These are phyloP conservation scores for Cephalopachus bancanus DNA, from an alignment of 2,797 vertebrate genomes.

Conservation along the genomic window DNA sequence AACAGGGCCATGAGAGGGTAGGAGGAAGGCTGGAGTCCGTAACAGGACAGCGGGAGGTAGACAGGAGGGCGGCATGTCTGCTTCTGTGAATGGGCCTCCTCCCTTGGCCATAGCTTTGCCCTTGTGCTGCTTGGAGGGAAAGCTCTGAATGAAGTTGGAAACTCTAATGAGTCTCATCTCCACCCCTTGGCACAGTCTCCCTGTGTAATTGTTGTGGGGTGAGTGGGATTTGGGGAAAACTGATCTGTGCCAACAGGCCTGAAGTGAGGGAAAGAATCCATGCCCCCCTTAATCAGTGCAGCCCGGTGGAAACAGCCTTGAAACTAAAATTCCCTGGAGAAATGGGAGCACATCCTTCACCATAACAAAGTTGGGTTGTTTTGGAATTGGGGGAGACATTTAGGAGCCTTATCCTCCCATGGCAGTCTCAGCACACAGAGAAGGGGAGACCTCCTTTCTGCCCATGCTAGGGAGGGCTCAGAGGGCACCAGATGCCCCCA, in stretches of 20 bases:
- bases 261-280: neutral
- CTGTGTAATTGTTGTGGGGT: neutral
- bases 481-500: neutral
- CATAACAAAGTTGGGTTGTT: neutral
- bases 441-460: neutral
- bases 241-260: neutral
- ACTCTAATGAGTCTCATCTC: neutral
- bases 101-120: fast-evolving
- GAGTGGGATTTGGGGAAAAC: neutral
- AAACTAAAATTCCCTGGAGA: neutral
- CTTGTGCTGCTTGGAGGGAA: neutral
- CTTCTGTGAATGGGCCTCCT: neutral
- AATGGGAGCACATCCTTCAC: neutral
- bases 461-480: too few relatives aligned
- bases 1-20: neutral
- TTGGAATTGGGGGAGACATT: neutral
- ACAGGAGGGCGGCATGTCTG: neutral
- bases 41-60: neutral
- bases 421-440: neutral
- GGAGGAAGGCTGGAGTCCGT: too few relatives aligned
- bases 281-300: neutral
- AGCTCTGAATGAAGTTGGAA: neutral
- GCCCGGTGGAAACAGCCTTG: neutral
- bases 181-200: neutral
- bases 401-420: neutral